Evolutionary conservation across 30 jellyfish, hydroid and myxozoan species (phyloP).

Genomic region (Rhopilema esculentum): DNA sequence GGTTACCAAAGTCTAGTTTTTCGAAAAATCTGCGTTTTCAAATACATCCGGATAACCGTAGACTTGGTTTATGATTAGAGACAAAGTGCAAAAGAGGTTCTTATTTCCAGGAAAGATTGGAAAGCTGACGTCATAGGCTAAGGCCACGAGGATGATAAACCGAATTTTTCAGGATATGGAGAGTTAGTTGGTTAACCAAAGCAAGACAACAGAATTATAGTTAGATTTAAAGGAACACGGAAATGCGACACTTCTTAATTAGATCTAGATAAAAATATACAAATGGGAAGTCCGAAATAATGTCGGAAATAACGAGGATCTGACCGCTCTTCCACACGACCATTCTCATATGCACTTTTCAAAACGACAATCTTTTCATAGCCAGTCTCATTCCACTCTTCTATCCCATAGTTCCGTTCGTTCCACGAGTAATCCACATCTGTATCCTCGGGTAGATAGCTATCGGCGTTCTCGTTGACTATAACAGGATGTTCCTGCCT

Average conservation of each 20-base stretch:
- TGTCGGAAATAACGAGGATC: too few species aligned
- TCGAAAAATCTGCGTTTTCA: too few species aligned
- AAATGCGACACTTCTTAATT: not conserved
- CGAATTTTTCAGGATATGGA: not conserved
- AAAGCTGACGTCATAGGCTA: not conserved
- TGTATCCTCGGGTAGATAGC: conserved; percentile 20
- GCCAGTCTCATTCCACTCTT: conserved; percentile 1
- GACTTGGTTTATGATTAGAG: not conserved
- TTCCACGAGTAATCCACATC: conserved; percentile 38
- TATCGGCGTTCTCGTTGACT: conserved; percentile 24
- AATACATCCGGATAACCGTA: too few species aligned
- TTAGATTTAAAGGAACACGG: not conserved
- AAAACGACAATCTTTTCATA: conserved; percentile 24
- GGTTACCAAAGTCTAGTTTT: too few species aligned
- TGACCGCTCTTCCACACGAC: conserved; percentile 64
- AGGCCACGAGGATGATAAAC: not conserved
- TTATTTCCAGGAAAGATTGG: not conserved
- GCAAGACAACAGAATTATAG: not conserved
- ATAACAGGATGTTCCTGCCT: conserved; percentile 13
- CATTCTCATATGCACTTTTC: conserved; percentile 12
- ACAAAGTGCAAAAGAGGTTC: not conserved
- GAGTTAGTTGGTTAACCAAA: not conserved
- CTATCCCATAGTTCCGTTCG: conserved; percentile 5
- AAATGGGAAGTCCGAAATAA: too few species aligned
- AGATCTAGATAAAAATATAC: not conserved